Conservation (phyloP, 2,888 invertebrate genomes). For the Megaustenia siamemsis region DNA sequence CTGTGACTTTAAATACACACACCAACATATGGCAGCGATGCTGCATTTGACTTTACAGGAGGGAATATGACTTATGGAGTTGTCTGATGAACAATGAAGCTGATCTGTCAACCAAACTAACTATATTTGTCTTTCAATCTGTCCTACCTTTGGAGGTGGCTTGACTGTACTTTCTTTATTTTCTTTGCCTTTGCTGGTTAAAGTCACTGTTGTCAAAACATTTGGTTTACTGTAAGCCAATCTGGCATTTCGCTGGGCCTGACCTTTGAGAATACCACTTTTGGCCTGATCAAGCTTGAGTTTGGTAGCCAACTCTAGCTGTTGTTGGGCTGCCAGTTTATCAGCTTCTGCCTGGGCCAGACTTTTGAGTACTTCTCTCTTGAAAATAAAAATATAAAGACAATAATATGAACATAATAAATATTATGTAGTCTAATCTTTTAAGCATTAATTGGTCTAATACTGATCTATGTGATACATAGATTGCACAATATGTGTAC, state of each 20-base stretch:
- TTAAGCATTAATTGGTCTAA: too few species aligned
- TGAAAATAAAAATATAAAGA: not conserved
- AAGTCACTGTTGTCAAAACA: not conserved
- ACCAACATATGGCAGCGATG: too few species aligned
- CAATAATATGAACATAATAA: too few species aligned
- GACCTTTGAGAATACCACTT: conserved; percentile 8
- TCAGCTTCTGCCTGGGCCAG: conserved; percentile 50
- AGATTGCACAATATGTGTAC: too few species aligned
- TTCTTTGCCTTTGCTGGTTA: conserved; percentile 32
- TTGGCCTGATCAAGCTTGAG: not conserved
- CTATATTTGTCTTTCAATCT: not conserved
- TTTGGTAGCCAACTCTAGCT: conserved; percentile 21
- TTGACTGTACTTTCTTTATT: conserved; percentile 55
- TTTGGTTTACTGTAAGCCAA: conserved; percentile 23
- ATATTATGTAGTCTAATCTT: too few species aligned
- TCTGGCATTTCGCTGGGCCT: conserved; percentile 59
- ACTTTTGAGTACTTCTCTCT: conserved; percentile 54
- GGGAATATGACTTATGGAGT: too few species aligned
- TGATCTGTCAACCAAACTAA: too few species aligned
- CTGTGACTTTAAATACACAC: too few species aligned
- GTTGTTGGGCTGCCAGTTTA: conserved; percentile 30
- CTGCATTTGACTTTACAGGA: too few species aligned
- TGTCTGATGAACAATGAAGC: too few species aligned
- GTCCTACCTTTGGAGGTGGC: conserved; percentile 55
- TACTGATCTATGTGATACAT: too few species aligned